Percentiles rank a stretch among this genome's conserved stretches.
Evolutionary conservation across 2,113 vertebrate genomes (phyloP).

Genomic region (Dipodomys ordii): DNA sequence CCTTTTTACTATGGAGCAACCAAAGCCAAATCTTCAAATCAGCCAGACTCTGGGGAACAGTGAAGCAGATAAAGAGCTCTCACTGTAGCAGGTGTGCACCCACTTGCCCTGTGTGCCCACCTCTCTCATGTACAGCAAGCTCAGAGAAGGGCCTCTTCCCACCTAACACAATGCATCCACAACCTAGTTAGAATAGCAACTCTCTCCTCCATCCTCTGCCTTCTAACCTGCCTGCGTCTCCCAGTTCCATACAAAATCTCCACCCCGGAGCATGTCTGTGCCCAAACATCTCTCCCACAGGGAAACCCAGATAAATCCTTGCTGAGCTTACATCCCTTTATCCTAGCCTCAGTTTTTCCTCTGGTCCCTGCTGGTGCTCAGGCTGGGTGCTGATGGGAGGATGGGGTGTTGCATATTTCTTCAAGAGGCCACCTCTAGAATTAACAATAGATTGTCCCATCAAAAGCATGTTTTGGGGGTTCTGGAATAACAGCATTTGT

Average conservation of each 20-base stretch:
- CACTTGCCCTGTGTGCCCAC: neutral
- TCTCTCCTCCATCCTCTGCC: neutral
- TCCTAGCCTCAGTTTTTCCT: neutral
- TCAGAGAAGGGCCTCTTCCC: neutral
- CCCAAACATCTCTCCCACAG: neutral
- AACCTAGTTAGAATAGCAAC: neutral
- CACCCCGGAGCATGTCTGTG: neutral
- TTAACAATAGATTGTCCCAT: neutral
- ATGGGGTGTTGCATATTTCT: neutral
- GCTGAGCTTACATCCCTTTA: too few relatives aligned
- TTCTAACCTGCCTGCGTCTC: neutral
- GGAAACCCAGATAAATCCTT: neutral
- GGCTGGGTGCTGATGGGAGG: neutral
- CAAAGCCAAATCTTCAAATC: neutral
- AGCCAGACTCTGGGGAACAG: fast-evolving
- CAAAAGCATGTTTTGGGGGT: neutral
- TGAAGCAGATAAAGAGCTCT: neutral
- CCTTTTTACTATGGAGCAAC: neutral
- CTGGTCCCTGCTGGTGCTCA: neutral
- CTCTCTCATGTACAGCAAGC: neutral
- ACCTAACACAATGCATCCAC: neutral
- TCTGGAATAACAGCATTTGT: neutral
- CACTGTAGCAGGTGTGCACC: neutral
- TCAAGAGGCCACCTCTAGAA: neutral
- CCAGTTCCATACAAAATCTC: neutral